These are phyloP conservation scores for Oscheius onirici DNA, from an alignment of 2,888 invertebrate genomes.

Conservation along the genomic window DNA sequence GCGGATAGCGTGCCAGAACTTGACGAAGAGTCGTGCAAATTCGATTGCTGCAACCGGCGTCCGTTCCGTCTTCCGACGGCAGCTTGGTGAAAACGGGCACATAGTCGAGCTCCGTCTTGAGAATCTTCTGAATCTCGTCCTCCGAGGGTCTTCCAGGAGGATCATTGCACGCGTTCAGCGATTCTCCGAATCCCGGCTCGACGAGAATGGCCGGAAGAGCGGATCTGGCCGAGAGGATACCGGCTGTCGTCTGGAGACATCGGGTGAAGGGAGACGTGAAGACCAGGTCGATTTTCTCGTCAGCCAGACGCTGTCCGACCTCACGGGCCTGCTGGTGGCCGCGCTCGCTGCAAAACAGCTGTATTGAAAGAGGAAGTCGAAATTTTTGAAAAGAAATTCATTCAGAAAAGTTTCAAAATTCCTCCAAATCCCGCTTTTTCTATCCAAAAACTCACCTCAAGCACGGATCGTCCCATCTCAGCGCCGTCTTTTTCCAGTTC, in stretches of 20 bases:
- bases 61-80: slow-evolving; percentile 48
- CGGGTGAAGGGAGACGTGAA: slow-evolving; percentile 67
- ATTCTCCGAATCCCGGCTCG: slow-evolving; percentile 68
- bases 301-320: slow-evolving; percentile 55
- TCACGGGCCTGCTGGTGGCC: slow-evolving; percentile 65
- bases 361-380: background rate
- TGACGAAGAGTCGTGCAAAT: slow-evolving; percentile 51
- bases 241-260: slow-evolving; percentile 62
- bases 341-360: slow-evolving; percentile 44
- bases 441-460: slow-evolving; percentile 56
- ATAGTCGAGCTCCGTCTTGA: slow-evolving; percentile 53
- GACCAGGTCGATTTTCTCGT: slow-evolving; percentile 59
- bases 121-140: slow-evolving; percentile 18
- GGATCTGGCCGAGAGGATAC: slow-evolving; percentile 33
- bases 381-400: background rate
- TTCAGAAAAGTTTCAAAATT: too few relatives aligned
- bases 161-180: slow-evolving; percentile 50
- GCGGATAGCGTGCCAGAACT: slow-evolving; percentile 47
- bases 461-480: slow-evolving; percentile 64
- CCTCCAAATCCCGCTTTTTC: background rate
- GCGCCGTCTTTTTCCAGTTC: slow-evolving; percentile 52
- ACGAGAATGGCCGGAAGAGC: slow-evolving; percentile 43
- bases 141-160: slow-evolving; percentile 55
- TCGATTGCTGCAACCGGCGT: slow-evolving; percentile 49
- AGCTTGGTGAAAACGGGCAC: slow-evolving; percentile 53